Base-by-base conservation (phyloP, 2,888 invertebrate genomes). In the Cheilosia variabilis region DNA sequence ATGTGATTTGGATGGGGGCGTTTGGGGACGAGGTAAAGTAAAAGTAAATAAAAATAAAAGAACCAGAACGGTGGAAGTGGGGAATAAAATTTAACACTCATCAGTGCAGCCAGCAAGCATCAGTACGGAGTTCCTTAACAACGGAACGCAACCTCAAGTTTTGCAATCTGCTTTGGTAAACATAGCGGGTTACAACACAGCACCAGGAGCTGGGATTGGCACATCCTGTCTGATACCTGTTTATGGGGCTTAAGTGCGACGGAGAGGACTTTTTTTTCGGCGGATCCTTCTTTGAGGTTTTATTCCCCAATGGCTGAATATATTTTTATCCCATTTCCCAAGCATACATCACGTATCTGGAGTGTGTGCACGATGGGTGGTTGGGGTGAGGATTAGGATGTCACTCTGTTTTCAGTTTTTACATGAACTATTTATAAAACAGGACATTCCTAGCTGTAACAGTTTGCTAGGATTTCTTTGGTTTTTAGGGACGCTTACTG, bases 51-150 rank as follows among this genome's bases (percentile, higher is more conserved):
- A 79, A 79, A 79, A 84, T 79, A 79, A 84, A 79, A 79, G 47
- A 57, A 68, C 31, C 69, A 75, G 57, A 75, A 73, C 66, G 62
- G 37, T 62, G 66, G 62, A 83, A 69, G 69, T 75, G 53, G 75
- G 68, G 73, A 83, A 84, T 79, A 79, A 84, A 79, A 84, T 84
- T 75, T 79, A 84, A 79, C 83, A 84, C 83, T 84, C 83, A 84
- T 79, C 79, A 79, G 66, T 65, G 78, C 63, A 73, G 65, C 68
- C 50, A 52, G 50, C 31, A 24, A 47, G 31, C 31, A 27, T 27
- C 34, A 37, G 37, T 1, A 37, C 13, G 4, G 37, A 37, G 13
- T 37, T 37, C 13, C 37, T 37, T 47, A 69, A 57, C 37, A 82
- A 72, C 71, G 53, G 41, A 82, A 72, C 62, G 63, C 53, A 55